Evolutionary conservation across 2,797 vertebrate species (phyloP).

Genomic region (Danio kyathit): DNA sequence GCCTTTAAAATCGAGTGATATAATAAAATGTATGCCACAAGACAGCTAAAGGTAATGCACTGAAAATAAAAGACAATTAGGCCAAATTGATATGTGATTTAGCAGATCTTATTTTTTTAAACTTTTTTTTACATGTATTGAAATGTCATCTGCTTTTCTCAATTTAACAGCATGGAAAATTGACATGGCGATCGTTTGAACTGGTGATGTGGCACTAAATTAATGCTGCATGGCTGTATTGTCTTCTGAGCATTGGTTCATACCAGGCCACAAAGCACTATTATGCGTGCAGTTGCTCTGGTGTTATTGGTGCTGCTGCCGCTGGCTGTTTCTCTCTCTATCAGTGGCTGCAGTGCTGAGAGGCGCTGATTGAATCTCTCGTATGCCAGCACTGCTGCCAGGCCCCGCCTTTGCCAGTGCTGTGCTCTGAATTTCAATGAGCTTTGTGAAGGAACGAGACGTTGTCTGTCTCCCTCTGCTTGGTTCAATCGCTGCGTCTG

Average conservation of each 20-base stretch:
- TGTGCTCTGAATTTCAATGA: conserved; percentile 85
- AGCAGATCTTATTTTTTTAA: too few species aligned
- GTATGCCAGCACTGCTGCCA: conserved; percentile 60
- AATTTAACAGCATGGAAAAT: background rate
- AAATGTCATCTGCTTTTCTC: background rate
- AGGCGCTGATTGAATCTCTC: conserved; percentile 35
- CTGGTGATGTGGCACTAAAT: background rate
- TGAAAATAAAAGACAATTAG: too few species aligned
- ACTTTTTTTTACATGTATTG: too few species aligned
- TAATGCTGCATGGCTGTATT: conserved; percentile 18
- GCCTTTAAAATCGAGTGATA: too few species aligned
- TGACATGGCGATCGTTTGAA: too few species aligned
- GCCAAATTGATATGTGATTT: too few species aligned
- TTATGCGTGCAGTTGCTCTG: conserved; percentile 27
- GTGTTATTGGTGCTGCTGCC: background rate
- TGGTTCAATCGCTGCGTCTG: conserved; percentile 35
- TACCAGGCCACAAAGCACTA: conserved; percentile 23
- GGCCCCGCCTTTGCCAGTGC: conserved; percentile 69
- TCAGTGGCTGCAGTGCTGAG: conserved; percentile 62
- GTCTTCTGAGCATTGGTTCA: conserved; percentile 10
- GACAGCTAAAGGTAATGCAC: too few species aligned
- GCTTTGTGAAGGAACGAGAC: conserved; percentile 40
- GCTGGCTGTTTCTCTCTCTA: conserved; percentile 37
- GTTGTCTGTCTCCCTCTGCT: conserved; percentile 17
- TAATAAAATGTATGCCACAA: too few species aligned